Evolutionary conservation across 2,888 invertebrate species (phyloP).

Genomic region (Brachyptera risi): DNA sequence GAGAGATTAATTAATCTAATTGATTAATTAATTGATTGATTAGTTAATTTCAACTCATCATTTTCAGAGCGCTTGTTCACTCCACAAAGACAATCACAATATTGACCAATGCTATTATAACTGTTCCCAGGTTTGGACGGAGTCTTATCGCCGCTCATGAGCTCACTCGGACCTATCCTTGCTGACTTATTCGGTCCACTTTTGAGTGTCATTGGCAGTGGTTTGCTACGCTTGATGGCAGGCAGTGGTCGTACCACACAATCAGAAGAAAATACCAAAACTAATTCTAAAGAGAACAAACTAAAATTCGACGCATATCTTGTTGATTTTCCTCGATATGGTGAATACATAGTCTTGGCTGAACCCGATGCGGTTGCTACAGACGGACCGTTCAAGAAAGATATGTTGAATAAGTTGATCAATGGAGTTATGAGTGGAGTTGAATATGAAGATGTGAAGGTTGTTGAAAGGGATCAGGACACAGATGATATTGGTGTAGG

Average conservation of each 20-base stretch:
- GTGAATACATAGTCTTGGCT: background rate
- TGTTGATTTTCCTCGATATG: background rate
- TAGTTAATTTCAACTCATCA: too few species aligned
- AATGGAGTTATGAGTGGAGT: too few species aligned
- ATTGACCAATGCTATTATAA: too few species aligned
- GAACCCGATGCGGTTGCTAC: background rate
- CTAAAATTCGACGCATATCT: background rate
- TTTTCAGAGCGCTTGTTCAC: too few species aligned
- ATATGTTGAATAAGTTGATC: too few species aligned
- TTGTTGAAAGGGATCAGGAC: background rate
- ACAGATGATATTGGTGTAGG: too few species aligned
- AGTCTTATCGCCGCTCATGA: too few species aligned
- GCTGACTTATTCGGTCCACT: background rate
- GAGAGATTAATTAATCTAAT: too few species aligned
- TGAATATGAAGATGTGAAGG: background rate
- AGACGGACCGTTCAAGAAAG: too few species aligned
- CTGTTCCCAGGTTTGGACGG: background rate
- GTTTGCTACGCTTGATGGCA: background rate
- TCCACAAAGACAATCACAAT: too few species aligned
- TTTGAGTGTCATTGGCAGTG: background rate
- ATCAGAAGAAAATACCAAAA: background rate
- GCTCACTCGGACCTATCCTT: background rate
- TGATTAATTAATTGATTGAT: too few species aligned
- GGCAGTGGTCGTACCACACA: background rate
- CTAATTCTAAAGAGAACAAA: background rate